Conservation (phyloP, 1,140 invertebrate species). For the Drosophila littoralis region DNA sequence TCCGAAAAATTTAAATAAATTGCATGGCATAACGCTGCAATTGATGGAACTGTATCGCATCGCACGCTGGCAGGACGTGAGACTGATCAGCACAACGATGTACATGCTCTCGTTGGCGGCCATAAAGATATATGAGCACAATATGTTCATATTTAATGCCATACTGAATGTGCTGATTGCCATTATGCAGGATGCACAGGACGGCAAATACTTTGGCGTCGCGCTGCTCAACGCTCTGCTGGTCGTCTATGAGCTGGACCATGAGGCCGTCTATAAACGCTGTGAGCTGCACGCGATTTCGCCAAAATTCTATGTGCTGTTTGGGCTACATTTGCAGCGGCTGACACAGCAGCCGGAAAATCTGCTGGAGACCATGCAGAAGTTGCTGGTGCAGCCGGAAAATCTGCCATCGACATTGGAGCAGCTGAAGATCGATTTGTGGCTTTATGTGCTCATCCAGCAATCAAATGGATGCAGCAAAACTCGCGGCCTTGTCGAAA, state of each 20-base stretch:
- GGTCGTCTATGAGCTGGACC: slow-evolving; percentile 26
- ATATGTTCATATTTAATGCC: slow-evolving; percentile 85
- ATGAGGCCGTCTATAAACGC: slow-evolving; percentile 10
- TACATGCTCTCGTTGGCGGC: slow-evolving; percentile 23
- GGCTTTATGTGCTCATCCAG: slow-evolving; percentile 42
- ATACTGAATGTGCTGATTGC: slow-evolving; percentile 39
- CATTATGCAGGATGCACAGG: slow-evolving; percentile 26
- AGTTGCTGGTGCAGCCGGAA: not conserved
- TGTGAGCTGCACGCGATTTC: slow-evolving; percentile 36
- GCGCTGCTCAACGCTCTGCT: not conserved
- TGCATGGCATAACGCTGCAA: slow-evolving; percentile 42
- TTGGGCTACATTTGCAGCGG: slow-evolving; percentile 56
- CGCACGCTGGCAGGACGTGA: slow-evolving; percentile 21
- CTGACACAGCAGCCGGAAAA: slow-evolving; percentile 14
- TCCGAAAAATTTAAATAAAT: slow-evolving; percentile 9
- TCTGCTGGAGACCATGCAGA: slow-evolving; percentile 32
- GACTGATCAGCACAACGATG: slow-evolving; percentile 18
- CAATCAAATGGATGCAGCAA: not conserved
- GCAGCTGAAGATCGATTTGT: slow-evolving; percentile 48
- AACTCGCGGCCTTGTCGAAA: slow-evolving; percentile 8
- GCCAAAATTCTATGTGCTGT: slow-evolving; percentile 40
- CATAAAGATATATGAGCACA: not conserved
- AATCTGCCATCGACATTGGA: not conserved
- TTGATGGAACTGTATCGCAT: slow-evolving; percentile 37
- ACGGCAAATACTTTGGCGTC: not conserved